Evolutionary conservation across 2,113 vertebrate species (phyloP).

Genomic region (Sylvia atricapilla): DNA sequence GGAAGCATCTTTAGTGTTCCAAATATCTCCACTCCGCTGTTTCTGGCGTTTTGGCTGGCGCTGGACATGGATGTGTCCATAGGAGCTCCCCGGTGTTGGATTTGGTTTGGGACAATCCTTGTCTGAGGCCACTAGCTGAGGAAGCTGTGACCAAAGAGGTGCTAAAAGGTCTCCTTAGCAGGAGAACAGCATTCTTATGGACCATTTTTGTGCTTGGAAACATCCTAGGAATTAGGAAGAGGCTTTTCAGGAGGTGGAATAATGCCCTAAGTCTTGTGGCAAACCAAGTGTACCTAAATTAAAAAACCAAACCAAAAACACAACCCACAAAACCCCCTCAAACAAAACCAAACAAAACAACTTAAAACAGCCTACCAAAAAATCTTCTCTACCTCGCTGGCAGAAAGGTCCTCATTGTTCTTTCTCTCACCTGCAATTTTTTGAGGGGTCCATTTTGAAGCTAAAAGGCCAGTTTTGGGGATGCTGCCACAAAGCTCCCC

Average conservation of each 20-base stretch:
- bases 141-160: background rate
- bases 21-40: background rate
- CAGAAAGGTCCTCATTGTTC: background rate
- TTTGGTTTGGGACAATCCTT: background rate
- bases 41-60: background rate
- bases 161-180: background rate
- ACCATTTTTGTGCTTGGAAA: background rate
- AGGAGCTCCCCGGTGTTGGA: background rate
- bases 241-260: background rate
- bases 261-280: background rate
- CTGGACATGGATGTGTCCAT: accelerated
- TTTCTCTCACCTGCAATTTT: background rate
- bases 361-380: background rate
- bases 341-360: background rate
- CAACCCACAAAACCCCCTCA: background rate
- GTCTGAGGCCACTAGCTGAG: background rate
- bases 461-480: background rate
- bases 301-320: background rate
- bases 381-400: accelerated
- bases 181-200: background rate
- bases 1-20: background rate
- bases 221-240: background rate
- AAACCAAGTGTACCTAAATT: background rate
- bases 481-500: background rate
- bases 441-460: background rate